A percentile compares a stretch with the other conserved stretches of the same genome.
Conservation (phyloP, 1,140 invertebrate genomes). For the Bombus turneri region DNA sequence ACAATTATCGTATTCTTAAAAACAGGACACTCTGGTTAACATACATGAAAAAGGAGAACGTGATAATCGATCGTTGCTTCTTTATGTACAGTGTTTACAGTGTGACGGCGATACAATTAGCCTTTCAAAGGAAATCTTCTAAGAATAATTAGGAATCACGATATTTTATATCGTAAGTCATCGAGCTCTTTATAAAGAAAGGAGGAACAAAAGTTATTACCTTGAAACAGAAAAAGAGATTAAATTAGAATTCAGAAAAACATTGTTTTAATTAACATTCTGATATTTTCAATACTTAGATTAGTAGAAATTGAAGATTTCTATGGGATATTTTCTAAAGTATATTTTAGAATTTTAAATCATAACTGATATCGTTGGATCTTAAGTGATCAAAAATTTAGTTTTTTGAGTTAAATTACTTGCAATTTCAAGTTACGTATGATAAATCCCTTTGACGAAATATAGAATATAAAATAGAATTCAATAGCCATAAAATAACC, state of each 20-base stretch:
- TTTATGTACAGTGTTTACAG: slow-evolving; percentile 68
- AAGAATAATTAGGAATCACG: slow-evolving; percentile 16
- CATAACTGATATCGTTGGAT: too few relatives aligned
- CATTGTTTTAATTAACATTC: too few relatives aligned
- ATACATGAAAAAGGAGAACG: slow-evolving; percentile 52
- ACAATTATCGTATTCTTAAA: slow-evolving; percentile 39
- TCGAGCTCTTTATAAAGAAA: background rate
- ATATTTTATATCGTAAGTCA: slow-evolving; percentile 26
- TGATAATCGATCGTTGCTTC: slow-evolving; percentile 48
- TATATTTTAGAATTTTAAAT: too few relatives aligned
- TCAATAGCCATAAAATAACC: background rate
- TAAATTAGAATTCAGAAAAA: background rate
- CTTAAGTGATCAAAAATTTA: too few relatives aligned
- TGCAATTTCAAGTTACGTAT: background rate
- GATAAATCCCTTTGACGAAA: background rate
- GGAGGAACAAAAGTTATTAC: background rate
- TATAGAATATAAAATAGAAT: background rate
- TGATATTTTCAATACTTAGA: too few relatives aligned
- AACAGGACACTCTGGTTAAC: slow-evolving; percentile 56
- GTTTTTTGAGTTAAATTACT: background rate
- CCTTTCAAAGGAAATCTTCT: slow-evolving; percentile 27
- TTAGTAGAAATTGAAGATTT: too few relatives aligned
- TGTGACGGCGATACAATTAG: slow-evolving; percentile 53
- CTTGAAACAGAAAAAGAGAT: background rate
- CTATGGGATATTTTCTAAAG: too few relatives aligned